Percentiles rank a stretch among this genome's conserved stretches.
These are phyloP conservation scores for Myxocyprinus asiaticus DNA, from an alignment of 2,113 vertebrate genomes.

Conservation along the genomic window DNA sequence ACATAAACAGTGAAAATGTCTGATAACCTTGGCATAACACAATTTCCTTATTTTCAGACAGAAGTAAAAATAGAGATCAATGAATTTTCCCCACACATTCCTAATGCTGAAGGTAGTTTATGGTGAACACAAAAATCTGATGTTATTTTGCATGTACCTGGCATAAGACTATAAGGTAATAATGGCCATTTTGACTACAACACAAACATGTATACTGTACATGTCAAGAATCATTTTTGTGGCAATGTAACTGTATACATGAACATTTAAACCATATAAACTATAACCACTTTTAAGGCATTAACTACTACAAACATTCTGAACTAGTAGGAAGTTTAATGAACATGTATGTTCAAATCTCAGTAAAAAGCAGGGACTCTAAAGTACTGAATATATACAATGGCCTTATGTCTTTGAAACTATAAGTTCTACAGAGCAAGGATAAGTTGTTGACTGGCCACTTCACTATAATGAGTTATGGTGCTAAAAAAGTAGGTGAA, in stretches of 20 bases:
- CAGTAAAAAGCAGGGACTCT: background rate
- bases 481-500: background rate
- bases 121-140: slow-evolving; percentile 37
- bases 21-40: background rate
- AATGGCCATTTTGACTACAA: slow-evolving; percentile 13
- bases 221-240: background rate
- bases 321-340: background rate
- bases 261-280: no score
- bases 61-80: slow-evolving; percentile 2
- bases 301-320: background rate
- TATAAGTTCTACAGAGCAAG: slow-evolving; percentile 1
- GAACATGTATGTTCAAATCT: background rate
- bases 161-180: slow-evolving; percentile 46
- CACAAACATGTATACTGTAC: slow-evolving; percentile 3
- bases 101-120: slow-evolving; percentile 43
- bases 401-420: no score
- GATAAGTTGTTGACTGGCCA: slow-evolving; percentile 10
- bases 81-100: slow-evolving; percentile 41
- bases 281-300: no score
- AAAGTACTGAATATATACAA: no score
- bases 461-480: background rate
- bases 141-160: background rate
- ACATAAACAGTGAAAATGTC: background rate
- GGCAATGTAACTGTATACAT: background rate
- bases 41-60: slow-evolving; percentile 10